Base-by-base conservation (phyloP, 1,140 invertebrate genomes). In the Octopus sinensis region DNA sequence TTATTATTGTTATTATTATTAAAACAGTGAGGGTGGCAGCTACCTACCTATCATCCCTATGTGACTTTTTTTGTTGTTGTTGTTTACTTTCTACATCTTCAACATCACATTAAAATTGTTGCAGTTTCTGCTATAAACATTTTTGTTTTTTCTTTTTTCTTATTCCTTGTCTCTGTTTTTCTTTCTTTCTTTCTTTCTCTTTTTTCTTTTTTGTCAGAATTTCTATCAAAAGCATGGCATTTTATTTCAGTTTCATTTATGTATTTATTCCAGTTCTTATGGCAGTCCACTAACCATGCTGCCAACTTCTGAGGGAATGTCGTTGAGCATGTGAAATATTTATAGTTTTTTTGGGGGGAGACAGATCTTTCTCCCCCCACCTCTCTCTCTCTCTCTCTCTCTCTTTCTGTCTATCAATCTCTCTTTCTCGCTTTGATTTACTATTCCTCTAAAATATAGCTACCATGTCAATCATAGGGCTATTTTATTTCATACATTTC, bases 401-500 rank as follows among this genome's bases (percentile, higher is more conserved):
- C 56, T 62, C 56, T 17, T 6, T 73, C 68, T 13, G 4, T 23
- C 68, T 13, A 4, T 23, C 23, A 23, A 23, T 23, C 30, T 5
- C 6, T 13, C 68, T 23, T 13, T 23, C 13, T 73, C 68, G 17
- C 30, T 73, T 23, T 17, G 17, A n/a, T 13, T 13, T 5, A n/a
- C 5, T 23, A 6, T 73, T 12, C 68, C 30, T 23, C 17, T 62
- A 4, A 9, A 12, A 62, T 62, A 62, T 12, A 9, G 9, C 56
- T 62, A 62, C 56, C 56, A 23, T 7, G 10, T 4, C 54, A 17
- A 10, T 17, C 51, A 53, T 51, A 71, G 6, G 51, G 62, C 53
- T 76, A 54, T 77, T 76, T 53, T 53, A n/a, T 51, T 73, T 71
- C 76, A 30, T 53, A 80, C 62, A 71, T 51, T 51, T 51, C n/a